Percentiles rank a stretch among this genome's conserved stretches.
Conservation (phyloP, 2,888 invertebrate genomes). For the Beris morrisii region DNA sequence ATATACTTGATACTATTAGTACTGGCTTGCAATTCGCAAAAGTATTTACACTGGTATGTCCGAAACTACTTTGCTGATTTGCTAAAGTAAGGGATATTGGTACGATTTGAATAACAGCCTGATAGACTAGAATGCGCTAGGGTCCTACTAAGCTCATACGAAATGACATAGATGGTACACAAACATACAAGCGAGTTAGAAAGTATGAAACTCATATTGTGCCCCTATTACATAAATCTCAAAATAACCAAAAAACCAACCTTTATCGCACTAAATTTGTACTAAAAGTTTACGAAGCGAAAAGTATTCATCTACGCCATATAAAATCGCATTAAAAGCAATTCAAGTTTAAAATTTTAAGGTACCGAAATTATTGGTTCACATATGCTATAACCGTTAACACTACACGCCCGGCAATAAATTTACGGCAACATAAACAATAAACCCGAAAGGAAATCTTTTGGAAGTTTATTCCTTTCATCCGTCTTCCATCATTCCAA, state of each 20-base stretch:
- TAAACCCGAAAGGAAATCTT: conserved; percentile 15
- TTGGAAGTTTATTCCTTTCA: not conserved
- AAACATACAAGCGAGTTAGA: too few species aligned
- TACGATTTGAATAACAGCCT: too few species aligned
- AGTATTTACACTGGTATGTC: too few species aligned
- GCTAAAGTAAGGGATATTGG: too few species aligned
- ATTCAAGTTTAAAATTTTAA: conserved; percentile 10
- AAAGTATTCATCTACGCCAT: not conserved
- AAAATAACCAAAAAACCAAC: not conserved
- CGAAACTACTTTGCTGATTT: too few species aligned
- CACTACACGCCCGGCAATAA: conserved; percentile 3
- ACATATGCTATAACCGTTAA: conserved; percentile 10
- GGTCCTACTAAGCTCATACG: too few species aligned
- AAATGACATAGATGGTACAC: too few species aligned
- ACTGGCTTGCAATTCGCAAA: too few species aligned
- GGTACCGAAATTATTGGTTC: conserved; percentile 9
- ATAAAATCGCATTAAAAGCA: conserved; percentile 14
- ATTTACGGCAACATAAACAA: conserved; percentile 19
- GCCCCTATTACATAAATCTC: too few species aligned
- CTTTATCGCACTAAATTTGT: not conserved
- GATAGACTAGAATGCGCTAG: too few species aligned
- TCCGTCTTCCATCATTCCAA: conserved; percentile 5
- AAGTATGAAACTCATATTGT: too few species aligned
- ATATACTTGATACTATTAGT: too few species aligned
- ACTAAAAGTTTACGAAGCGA: not conserved